Evolutionary conservation across 2,797 vertebrate genomes (phyloP).

Genomic region (Spea hammondii): DNA sequence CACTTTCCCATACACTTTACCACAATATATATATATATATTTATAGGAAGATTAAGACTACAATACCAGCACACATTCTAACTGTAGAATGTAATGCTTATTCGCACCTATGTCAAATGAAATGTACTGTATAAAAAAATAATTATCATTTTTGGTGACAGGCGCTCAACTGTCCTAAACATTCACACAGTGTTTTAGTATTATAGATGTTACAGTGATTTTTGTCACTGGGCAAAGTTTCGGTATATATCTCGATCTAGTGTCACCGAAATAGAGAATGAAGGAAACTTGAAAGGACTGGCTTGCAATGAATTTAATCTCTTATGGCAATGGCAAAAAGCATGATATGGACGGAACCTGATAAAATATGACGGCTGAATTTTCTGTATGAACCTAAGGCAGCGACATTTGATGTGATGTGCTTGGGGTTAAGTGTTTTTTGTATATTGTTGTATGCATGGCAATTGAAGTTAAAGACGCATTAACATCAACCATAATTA

Average conservation of each 20-base stretch:
- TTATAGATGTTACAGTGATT: neutral
- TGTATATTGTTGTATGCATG: neutral
- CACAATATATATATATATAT: too few relatives aligned
- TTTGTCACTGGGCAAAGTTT: conserved; percentile 9
- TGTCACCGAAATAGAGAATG: neutral
- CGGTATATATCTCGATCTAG: neutral
- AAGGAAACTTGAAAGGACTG: conserved; percentile 15
- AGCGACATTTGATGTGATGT: neutral
- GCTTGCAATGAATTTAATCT: neutral
- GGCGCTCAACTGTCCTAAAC: too few relatives aligned
- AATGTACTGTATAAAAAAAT: too few relatives aligned
- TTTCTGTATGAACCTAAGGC: neutral
- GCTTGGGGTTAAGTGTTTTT: neutral
- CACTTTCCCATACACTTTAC: too few relatives aligned
- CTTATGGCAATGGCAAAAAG: neutral
- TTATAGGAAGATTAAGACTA: too few relatives aligned
- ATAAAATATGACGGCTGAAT: conserved; percentile 13
- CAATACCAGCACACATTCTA: too few relatives aligned
- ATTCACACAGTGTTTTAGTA: too few relatives aligned
- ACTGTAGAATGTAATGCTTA: too few relatives aligned
- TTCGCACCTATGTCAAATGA: too few relatives aligned
- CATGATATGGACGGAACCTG: neutral
- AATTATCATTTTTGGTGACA: too few relatives aligned
- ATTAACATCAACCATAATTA: too few relatives aligned
- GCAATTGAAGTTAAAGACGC: too few relatives aligned